Evolutionary conservation across 2,113 vertebrate genomes (phyloP).

Genomic region (Hydrochoerus hydrochaeris): DNA sequence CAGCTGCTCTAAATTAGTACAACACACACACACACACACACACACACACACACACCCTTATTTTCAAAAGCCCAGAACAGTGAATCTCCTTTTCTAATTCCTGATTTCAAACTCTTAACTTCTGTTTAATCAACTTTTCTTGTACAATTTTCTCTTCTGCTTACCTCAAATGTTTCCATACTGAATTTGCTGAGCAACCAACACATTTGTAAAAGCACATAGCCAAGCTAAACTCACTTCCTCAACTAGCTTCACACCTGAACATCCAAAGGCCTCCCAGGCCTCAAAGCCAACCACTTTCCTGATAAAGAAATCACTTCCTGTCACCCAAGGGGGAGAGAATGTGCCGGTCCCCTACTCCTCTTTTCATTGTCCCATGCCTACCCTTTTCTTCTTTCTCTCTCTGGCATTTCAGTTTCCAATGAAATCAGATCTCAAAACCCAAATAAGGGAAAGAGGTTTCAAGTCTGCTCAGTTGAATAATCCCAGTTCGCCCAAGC

Average conservation of each 20-base stretch:
- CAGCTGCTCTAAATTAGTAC: slow-evolving; percentile 74
- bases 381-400: neutral
- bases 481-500: slow-evolving; percentile 23
- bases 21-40: neutral
- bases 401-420: neutral
- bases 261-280: neutral
- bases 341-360: neutral
- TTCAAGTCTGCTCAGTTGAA: slow-evolving; percentile 25
- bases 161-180: slow-evolving; percentile 35
- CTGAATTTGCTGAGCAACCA: slow-evolving; percentile 54
- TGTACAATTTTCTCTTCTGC: slow-evolving; percentile 58
- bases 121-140: slow-evolving; percentile 23
- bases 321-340: neutral
- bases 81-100: neutral
- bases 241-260: slow-evolving; percentile 55
- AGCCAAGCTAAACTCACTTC: slow-evolving; percentile 68
- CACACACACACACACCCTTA: slow-evolving; percentile 6
- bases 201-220: slow-evolving; percentile 67
- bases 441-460: neutral
- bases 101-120: slow-evolving; percentile 20
- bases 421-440: slow-evolving; percentile 46
- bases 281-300: neutral
- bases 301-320: neutral
- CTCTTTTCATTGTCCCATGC: neutral
- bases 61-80: slow-evolving; percentile 19